Base-by-base conservation (phyloP, 2,797 vertebrate genomes). In the Zalophus californianus region DNA sequence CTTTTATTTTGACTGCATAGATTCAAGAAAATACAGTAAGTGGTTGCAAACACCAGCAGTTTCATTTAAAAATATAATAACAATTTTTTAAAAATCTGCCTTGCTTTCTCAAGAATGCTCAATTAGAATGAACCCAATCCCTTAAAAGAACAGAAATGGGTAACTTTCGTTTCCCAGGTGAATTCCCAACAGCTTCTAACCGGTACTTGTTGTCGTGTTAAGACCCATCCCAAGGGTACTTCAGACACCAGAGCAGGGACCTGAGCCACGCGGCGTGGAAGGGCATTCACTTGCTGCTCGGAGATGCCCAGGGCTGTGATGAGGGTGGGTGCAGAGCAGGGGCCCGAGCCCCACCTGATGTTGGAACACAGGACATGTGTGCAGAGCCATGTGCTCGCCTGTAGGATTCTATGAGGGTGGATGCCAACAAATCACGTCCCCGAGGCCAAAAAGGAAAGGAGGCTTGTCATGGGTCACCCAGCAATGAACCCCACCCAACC, bases 351-450 rank as follows among this genome's bases (percentile, higher is more conserved):
- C n/a, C 8, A 9, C 62, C 25, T 60, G 60, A 2, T 9, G 52
- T n/a, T 0, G 0, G n/a, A 3, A 72, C 25, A n/a, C 0, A 0
- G 54, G 38, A 6, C 25, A 13, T 0, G 0, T 0, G 7, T 21
- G 27, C 38, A 35, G 13, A 38, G 20, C 20, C 2, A 2, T 1
- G 11, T 25, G 35, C 32, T n/a, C 10, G 0, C 52, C 38, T 18
- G 35, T 6, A 41, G n/a, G 72, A 21, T 3, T 32, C 85, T 5
- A 35, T 4, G 23, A 3, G 4, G n/a, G n/a, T 18, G 8, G 29
- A 7, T 7, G 13, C 77, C 15, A n/a, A 54, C 13, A 14, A 0
- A 48, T 32, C 10, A 20, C 38, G 5, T 75, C 66, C 23, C 58
- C 27, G 38, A 50, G 68, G 58, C 44, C 91, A 58, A 20, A 54